phyloP scores from a whole-genome alignment of 1,140 invertebrate species.

The Papilio dardanus region DNA sequence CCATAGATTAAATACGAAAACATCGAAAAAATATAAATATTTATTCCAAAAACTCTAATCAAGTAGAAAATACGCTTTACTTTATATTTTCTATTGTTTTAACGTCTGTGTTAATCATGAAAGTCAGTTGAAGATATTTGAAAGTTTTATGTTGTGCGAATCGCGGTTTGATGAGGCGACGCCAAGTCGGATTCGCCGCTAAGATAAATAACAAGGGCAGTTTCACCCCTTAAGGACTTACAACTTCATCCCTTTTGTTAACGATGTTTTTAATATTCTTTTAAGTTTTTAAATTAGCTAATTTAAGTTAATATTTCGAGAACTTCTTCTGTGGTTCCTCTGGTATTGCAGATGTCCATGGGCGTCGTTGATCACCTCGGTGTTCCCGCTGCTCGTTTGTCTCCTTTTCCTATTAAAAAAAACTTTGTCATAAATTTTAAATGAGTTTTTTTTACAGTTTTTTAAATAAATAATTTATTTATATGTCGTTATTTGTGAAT shows the following conservation, averaged over 20 bases:
- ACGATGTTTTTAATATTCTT: conserved; percentile 19
- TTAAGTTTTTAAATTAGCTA: not conserved
- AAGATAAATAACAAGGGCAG: conserved; percentile 24
- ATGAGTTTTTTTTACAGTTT: too few species aligned
- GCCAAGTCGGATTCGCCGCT: not conserved
- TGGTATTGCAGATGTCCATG: too few species aligned
- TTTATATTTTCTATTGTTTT: not conserved
- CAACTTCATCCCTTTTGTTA: conserved; percentile 23
- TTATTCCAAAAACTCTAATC: not conserved
- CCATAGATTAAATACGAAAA: not conserved
- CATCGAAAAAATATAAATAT: not conserved
- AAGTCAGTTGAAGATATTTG: conserved; percentile 16
- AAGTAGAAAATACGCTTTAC: not conserved
- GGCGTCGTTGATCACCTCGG: too few species aligned
- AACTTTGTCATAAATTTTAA: too few species aligned
- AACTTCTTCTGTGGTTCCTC: too few species aligned
- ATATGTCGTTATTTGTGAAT: too few species aligned
- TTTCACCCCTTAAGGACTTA: conserved; percentile 16
- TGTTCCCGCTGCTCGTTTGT: too few species aligned
- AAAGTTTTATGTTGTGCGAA: conserved; percentile 26
- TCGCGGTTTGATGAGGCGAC: conserved; percentile 3
- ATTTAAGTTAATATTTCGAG: too few species aligned
- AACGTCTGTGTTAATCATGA: not conserved
- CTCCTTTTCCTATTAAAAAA: too few species aligned
- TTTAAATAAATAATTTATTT: too few species aligned